phyloP scores from a whole-genome alignment of 2,797 vertebrate genomes.

The Amniataba percoides region DNA sequence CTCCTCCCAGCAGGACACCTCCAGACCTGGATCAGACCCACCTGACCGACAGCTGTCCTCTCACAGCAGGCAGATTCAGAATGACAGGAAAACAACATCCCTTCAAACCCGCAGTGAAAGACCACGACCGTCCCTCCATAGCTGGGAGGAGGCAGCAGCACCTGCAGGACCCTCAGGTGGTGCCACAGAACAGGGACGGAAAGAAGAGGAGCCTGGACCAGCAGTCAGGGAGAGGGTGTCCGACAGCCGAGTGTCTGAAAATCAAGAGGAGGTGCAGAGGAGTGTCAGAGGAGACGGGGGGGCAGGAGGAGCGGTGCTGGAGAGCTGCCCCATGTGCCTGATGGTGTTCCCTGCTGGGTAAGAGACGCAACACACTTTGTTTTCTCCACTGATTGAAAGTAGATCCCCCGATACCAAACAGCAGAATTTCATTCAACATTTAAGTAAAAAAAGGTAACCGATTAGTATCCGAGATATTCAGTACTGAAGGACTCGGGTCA shows the following conservation, averaged over 20 bases:
- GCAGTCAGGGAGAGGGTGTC: slow-evolving; percentile 5
- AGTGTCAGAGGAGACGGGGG: slow-evolving; percentile 12
- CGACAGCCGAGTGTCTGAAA: not conserved
- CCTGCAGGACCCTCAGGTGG: not conserved
- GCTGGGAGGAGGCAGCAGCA: not conserved
- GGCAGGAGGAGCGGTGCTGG: slow-evolving; percentile 58
- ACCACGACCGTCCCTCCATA: not conserved
- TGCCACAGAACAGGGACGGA: not conserved
- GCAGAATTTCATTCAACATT: too few species aligned
- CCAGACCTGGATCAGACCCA: not conserved
- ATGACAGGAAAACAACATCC: not conserved
- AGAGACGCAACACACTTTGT: slow-evolving; percentile 59
- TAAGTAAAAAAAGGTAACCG: too few species aligned
- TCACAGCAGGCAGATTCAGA: not conserved
- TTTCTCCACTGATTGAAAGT: too few species aligned
- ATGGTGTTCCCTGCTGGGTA: slow-evolving; percentile 85
- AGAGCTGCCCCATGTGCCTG: slow-evolving; percentile 92
- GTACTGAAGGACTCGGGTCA: too few species aligned
- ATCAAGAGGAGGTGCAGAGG: slow-evolving; percentile 28
- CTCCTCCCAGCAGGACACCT: slow-evolving; percentile 11
- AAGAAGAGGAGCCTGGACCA: not conserved
- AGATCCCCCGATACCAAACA: too few species aligned
- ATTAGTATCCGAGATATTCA: too few species aligned
- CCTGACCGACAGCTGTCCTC: not conserved
- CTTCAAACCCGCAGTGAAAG: not conserved